These are phyloP conservation scores for Anseranas semipalmata DNA, from an alignment of 2,113 vertebrate species.

Conservation along the genomic window DNA sequence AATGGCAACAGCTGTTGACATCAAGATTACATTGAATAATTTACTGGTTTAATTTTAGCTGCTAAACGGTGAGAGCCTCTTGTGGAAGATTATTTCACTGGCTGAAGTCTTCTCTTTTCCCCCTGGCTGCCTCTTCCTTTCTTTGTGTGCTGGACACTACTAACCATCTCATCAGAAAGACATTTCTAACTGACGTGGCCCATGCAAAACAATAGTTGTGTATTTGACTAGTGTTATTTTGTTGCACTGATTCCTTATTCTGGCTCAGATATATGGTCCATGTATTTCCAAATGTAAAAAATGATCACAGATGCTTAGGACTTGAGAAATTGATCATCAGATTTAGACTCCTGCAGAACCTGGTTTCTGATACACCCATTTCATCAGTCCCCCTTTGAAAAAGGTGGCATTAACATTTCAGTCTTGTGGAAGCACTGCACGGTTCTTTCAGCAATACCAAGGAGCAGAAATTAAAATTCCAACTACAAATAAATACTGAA, in stretches of 20 bases:
- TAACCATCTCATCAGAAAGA: not conserved
- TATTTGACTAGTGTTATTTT: not conserved
- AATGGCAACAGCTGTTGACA: constrained; percentile 86
- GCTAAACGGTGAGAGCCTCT: constrained; percentile 74
- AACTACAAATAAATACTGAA: not conserved
- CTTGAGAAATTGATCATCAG: not conserved
- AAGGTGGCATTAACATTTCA: not conserved
- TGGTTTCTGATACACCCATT: not conserved
- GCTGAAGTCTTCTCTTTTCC: constrained; percentile 17
- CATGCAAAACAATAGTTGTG: not conserved
- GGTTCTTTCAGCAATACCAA: not conserved
- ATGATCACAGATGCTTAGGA: not conserved
- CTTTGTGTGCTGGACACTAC: not conserved
- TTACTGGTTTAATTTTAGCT: constrained; percentile 83
- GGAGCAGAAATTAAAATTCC: not conserved
- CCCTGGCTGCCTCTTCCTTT: not conserved
- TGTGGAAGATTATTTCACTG: constrained; percentile 55
- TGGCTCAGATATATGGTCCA: not conserved
- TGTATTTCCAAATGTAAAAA: not conserved
- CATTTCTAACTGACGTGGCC: not conserved
- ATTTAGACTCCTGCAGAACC: not conserved
- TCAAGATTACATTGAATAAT: constrained; percentile 82
- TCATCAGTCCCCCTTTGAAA: not conserved
- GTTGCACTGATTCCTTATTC: not conserved
- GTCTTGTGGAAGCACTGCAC: not conserved